These are phyloP conservation scores for Vicugna pacos DNA, from an alignment of 2,113 vertebrate species.

Conservation along the genomic window DNA sequence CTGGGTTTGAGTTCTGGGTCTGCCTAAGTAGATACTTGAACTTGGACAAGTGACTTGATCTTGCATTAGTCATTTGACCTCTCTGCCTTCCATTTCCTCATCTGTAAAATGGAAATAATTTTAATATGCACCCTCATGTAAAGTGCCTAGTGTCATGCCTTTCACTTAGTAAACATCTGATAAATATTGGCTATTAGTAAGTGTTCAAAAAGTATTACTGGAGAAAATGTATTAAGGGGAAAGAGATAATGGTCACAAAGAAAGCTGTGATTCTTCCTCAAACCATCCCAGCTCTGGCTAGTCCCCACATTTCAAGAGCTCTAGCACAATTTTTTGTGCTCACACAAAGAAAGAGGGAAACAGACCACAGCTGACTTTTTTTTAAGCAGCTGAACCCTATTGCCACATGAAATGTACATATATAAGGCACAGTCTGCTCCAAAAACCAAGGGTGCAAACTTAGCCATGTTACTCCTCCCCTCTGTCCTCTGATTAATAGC, in stretches of 20 bases:
- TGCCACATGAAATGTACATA: neutral
- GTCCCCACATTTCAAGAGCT: neutral
- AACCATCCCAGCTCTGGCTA: neutral
- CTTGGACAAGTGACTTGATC: neutral
- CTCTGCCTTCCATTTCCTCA: neutral
- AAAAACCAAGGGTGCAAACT: neutral
- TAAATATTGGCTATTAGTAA: neutral
- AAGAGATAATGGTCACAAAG: neutral
- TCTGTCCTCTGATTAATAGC: accelerated
- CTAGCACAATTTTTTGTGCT: neutral
- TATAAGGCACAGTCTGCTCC: neutral
- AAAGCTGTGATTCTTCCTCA: neutral
- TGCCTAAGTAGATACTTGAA: neutral
- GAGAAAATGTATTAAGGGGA: neutral
- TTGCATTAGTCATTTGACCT: neutral
- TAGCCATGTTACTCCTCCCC: neutral
- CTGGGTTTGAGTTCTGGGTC: neutral
- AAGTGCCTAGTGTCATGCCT: neutral
- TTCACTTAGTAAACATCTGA: neutral
- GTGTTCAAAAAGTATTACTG: neutral
- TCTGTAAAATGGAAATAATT: neutral
- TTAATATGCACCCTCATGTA: neutral
- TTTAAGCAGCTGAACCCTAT: neutral
- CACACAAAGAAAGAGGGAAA: neutral
- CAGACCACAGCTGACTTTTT: neutral